Conservation (phyloP, 2,888 invertebrate genomes). For the Morpho deidamia region DNA sequence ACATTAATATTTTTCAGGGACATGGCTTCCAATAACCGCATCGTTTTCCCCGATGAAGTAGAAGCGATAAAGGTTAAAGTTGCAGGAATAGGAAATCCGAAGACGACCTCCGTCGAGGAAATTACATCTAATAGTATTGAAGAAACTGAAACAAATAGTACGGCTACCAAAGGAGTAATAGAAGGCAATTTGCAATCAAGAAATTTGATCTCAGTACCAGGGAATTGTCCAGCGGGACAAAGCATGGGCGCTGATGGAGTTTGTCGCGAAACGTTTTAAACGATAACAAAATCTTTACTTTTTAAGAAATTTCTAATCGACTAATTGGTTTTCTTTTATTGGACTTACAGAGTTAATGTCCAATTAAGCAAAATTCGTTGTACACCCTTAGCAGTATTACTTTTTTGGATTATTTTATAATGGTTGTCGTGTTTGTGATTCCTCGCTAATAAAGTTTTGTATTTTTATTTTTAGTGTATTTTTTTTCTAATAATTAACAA, state of each 20-base stretch:
- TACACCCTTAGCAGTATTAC: neutral
- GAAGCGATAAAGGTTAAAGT: constrained; percentile 36
- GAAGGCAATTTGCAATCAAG: constrained; percentile 29
- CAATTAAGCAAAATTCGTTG: neutral
- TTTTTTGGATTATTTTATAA: constrained; percentile 1
- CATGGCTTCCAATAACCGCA: constrained; percentile 54
- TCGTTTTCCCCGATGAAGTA: constrained; percentile 57
- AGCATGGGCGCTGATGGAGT: constrained; percentile 34
- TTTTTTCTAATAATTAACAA: neutral
- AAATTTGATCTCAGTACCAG: constrained; percentile 46
- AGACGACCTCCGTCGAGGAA: constrained; percentile 39
- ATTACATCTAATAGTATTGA: neutral
- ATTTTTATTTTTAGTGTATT: neutral
- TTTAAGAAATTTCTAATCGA: too few species aligned
- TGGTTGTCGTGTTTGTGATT: too few species aligned
- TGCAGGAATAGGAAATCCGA: constrained; percentile 24
- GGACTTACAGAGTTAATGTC: neutral
- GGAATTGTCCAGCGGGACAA: constrained; percentile 38
- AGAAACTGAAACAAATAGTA: too few species aligned
- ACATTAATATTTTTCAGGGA: constrained; percentile 23
- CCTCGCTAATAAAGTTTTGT: too few species aligned
- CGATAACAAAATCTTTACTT: neutral
- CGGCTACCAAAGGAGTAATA: neutral
- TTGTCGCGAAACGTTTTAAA: constrained; percentile 38
- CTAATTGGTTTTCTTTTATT: too few species aligned